Base-by-base conservation (phyloP, 2,797 vertebrate genomes). In the Lagothrix lagotricha region DNA sequence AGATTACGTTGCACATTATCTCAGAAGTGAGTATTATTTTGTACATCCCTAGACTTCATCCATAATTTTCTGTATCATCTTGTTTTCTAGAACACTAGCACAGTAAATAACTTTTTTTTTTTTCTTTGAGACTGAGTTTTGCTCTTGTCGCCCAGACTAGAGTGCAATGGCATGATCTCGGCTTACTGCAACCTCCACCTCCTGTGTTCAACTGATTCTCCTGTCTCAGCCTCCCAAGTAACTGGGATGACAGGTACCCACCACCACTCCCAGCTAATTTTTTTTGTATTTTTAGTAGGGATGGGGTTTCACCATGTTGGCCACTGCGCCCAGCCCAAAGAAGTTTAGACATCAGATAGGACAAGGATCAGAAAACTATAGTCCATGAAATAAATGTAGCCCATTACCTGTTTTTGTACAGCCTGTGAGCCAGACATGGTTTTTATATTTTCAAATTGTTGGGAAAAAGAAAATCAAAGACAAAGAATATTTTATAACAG, bases 361-460 rank as follows among this genome's bases (percentile, higher is more conserved):
- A 7, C 54, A 92, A 17, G 39, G 46, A 39, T 1, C 75, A n/a
- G n/a, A 30, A 92, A 92, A 84, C 75, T 36, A 77, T 19, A 67
- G 8, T 33, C 28, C 50, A 93, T 46, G n/a, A 93, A 85, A 48
- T 75, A 97, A 89, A 89, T 70, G n/a, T 9, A 92, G 17, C 24
- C 64, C 19, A 80, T 4, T 85, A n/a, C 13, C 61, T 80, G 10
- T 73, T 80, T 94, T 36, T 54, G 33, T 77, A 76, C 28, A 86
- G 57, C 77, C 72, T 39, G 36, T 72, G 17, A 87, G 24, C 50
- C 77, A 90, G 46, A 12, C 77, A 70, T 70, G 28, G 14, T 87
- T 90, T 93, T 82, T 39, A 14, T 82, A 89, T 83, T 88, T 95
- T 95, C 76, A 50, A 93, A 81, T 30, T 86, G 75, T 48, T 50